These are phyloP conservation scores for Alloscopus bannaensis DNA, from an alignment of 2,888 invertebrate species.

Conservation along the genomic window DNA sequence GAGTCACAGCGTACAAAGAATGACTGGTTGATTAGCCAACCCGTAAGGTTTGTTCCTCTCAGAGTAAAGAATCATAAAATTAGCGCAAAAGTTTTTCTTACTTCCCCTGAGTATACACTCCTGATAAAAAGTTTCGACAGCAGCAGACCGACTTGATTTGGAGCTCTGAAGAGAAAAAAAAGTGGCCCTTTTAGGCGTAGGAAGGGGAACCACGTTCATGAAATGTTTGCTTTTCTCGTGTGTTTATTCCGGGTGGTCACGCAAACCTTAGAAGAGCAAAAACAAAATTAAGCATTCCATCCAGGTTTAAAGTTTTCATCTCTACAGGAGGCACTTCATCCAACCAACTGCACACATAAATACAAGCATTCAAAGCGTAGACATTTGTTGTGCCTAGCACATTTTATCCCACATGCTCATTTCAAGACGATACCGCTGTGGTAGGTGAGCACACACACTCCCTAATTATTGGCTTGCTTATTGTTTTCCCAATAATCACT, in stretches of 20 bases:
- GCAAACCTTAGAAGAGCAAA: slow-evolving; percentile 20
- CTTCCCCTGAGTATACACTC: too few species aligned
- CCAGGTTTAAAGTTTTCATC: slow-evolving; percentile 36
- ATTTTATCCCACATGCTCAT: neutral
- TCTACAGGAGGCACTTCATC: slow-evolving; percentile 20
- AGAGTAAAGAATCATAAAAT: too few species aligned
- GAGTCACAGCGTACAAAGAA: too few species aligned
- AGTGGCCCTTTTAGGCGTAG: neutral
- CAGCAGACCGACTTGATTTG: too few species aligned
- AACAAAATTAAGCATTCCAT: slow-evolving; percentile 42
- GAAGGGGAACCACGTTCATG: slow-evolving; percentile 20
- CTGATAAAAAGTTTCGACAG: too few species aligned
- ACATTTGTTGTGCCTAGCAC: neutral
- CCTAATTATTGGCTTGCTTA: neutral
- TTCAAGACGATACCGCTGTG: slow-evolving; percentile 16
- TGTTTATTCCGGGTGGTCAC: slow-evolving; percentile 54
- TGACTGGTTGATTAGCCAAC: neutral
- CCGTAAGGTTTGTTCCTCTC: neutral
- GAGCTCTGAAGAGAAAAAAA: too few species aligned
- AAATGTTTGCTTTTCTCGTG: slow-evolving; percentile 39
- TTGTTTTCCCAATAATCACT: neutral
- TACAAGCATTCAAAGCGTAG: neutral
- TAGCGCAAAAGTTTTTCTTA: too few species aligned
- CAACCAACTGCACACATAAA: neutral
- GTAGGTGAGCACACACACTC: slow-evolving; percentile 46